Evolutionary conservation across 2,888 invertebrate species (phyloP), one percentile per base, ranked within the genome.

Genomic region (Argynnis bischoffii): DNA sequence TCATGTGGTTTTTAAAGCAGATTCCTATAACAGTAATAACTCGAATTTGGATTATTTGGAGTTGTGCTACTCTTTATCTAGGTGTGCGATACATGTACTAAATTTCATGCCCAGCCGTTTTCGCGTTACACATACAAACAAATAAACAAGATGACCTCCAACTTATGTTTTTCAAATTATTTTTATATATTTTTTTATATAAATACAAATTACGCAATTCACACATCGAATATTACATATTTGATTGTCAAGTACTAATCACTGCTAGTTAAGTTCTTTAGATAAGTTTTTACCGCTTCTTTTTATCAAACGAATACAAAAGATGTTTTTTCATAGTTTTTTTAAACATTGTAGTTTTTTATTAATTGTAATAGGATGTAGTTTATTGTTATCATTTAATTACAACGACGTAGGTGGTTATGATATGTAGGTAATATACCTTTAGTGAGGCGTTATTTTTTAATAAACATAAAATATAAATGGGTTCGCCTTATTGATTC

Each of bases 181-280:
- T 59, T 26, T 54, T 66, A 15, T 59, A n/a, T n/a, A 13, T 21
- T 35, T 66, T 47, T 53, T 60, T 60, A 31, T 53, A 21, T 15
- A 53, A 13, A 53, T 41, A 0, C 3, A 55, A 48, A 60, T 61
- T 55, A 35, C 60, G 66, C 16, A 61, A 66, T 61, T 47, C 41
- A 41, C 15, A 48, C 64, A 59, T 56, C 55, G 18, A 64, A 56
- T 48, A 16, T 18, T 64, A 26, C 26, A 26, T 26, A 48, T 16
- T 67, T 53, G 48, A 70, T 63, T 69, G 69, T 71, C 56, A 71
- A 68, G 61, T 59, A 59, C 26, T 53, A 66, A 66, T 70, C 51
- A 65, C 51, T 63, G 47, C 64, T 65, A 60, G 54, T 63, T 46
- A 56, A 31, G 41, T 54, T 26, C 18, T n/a, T 55, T 65, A 46